Conservation (phyloP, 2,113 vertebrate species). For the Ciconia stormi region DNA sequence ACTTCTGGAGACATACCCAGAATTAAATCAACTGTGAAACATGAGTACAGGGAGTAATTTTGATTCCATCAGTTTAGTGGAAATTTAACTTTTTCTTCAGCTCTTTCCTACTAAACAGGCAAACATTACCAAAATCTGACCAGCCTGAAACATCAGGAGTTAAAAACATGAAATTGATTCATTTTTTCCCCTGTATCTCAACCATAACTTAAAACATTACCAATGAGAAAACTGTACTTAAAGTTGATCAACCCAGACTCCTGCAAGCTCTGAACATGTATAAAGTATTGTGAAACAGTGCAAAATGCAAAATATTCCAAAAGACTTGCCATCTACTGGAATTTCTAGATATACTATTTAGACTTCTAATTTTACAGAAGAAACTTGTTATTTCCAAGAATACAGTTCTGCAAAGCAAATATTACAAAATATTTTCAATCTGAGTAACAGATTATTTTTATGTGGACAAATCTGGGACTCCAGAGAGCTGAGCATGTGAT, state of each 20-base stretch:
- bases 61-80: background rate
- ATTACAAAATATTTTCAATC: background rate
- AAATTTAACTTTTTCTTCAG: background rate
- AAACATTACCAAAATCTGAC: background rate
- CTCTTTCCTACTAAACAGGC: background rate
- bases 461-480: background rate
- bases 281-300: background rate
- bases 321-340: background rate
- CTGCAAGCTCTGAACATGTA: background rate
- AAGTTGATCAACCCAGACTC: background rate
- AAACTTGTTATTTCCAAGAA: background rate
- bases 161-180: background rate
- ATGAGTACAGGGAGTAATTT: background rate
- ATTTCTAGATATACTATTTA: background rate
- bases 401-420: background rate
- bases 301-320: background rate
- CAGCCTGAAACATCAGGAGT: background rate
- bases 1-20: background rate
- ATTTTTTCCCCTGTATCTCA: background rate
- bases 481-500: background rate
- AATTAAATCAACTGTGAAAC: background rate
- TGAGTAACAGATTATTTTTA: background rate
- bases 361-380: background rate
- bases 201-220: background rate
- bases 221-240: background rate